Evolutionary conservation across 2,888 invertebrate species (phyloP), one percentile per base, ranked within the genome.

Genomic region (Tryphoninae sp.): DNA sequence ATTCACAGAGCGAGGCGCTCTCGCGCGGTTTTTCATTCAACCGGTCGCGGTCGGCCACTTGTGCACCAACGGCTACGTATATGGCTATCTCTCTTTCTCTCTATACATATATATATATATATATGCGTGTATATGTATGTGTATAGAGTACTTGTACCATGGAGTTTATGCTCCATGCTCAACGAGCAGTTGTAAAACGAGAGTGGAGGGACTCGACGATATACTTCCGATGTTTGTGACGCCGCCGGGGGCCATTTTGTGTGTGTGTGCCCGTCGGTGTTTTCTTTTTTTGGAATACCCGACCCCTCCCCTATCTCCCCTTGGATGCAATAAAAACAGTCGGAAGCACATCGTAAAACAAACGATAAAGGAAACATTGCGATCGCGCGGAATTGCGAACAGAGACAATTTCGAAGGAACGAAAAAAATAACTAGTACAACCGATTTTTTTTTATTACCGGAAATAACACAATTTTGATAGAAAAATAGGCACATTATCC

Each of bases 21-120:
- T 51, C 55, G 22, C 8, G 61, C 64, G 80, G 58, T 71, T 71
- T 80, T 80, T 65, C 80, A 80, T 80, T 80, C 75, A 33, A 80
- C 65, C 69, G 23, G 16, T 71, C 71, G 75, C 75, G 80, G 80
- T 80, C 75, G 69, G 71, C 51, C 64, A 71, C 75, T 75, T 71
- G 26, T 74, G 62, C 64, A 62, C 64, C 33, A 33, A 42, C 53
- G 42, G 65, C 74, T 58, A 65, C 55, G 26, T 26, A 26, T 26
- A 26, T 3, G 23, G 42, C 13, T 45, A 64, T 53, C 55, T 74
- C 64, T 58, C 2, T 26, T 3, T 26, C 2, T 53, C 55, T 74
- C 55, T 58, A 58, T 55, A 11, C 51, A 26, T 33, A 11, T 0
- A 59, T 49, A 33, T 6, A 33, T 33, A 33, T 6, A 33, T 45